These are phyloP conservation scores for Gasteruption jaculator DNA, from an alignment of 2,888 invertebrate genomes.

Conservation along the genomic window DNA sequence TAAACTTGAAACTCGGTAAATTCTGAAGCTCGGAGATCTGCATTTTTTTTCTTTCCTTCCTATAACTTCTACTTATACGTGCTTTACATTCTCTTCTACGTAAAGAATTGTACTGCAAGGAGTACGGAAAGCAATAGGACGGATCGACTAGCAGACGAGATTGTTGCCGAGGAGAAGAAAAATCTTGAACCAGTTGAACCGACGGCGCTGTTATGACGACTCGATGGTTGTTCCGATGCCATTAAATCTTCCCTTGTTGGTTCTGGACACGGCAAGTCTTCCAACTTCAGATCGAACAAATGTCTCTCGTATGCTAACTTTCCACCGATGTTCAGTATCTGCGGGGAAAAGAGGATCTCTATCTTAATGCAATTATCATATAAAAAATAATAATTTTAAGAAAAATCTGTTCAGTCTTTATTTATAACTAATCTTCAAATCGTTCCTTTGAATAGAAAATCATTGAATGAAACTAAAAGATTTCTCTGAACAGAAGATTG, in stretches of 20 bases:
- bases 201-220: slow-evolving; percentile 39
- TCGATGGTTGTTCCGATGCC: slow-evolving; percentile 47
- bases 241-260: slow-evolving; percentile 44
- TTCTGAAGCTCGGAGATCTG: no score
- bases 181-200: slow-evolving; percentile 38
- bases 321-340: slow-evolving; percentile 38
- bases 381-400: no score
- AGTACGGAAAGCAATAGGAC: slow-evolving; percentile 26
- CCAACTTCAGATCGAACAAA: slow-evolving; percentile 40
- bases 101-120: slow-evolving; percentile 29
- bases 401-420: no score
- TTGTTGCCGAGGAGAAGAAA: slow-evolving; percentile 33
- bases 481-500: no score
- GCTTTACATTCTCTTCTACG: slow-evolving; percentile 33
- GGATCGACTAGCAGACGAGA: slow-evolving; percentile 21
- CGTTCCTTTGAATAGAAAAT: no score
- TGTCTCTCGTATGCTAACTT: slow-evolving; percentile 38
- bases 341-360: no score
- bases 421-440: no score
- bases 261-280: slow-evolving; percentile 44
- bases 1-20: no score
- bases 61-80: neutral
- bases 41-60: slow-evolving; percentile 16
- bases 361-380: no score
- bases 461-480: no score